Evolutionary conservation across 2,888 invertebrate species (phyloP).

Genomic region (Chymomyza caudatula): DNA sequence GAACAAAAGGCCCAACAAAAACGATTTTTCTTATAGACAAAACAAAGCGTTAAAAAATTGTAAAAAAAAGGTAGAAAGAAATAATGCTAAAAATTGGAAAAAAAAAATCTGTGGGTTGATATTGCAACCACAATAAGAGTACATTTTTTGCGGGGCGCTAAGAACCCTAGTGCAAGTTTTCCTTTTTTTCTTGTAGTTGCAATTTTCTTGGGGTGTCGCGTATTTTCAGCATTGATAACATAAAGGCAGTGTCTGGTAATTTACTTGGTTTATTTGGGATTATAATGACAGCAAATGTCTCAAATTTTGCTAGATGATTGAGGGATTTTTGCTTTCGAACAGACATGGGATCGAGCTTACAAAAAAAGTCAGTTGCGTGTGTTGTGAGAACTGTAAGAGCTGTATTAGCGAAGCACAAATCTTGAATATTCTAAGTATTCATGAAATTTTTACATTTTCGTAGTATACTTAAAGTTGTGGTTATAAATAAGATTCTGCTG

Average conservation of each 20-base stretch:
- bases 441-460: too few relatives aligned
- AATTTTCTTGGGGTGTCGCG: neutral
- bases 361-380: too few relatives aligned
- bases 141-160: neutral
- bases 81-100: conserved; percentile 26
- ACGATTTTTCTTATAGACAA: conserved; percentile 50
- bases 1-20: conserved; percentile 60
- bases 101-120: conserved; percentile 24
- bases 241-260: neutral
- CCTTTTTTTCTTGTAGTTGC: neutral
- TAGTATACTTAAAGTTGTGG: too few relatives aligned
- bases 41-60: conserved; percentile 41
- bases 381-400: too few relatives aligned
- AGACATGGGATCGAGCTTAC: too few relatives aligned
- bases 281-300: neutral
- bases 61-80: conserved; percentile 38
- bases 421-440: too few relatives aligned
- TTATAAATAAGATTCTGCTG: too few relatives aligned
- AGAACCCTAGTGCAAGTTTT: neutral
- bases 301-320: neutral
- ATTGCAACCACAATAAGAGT: conserved; percentile 25
- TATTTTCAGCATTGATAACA: neutral
- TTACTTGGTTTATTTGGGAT: neutral
- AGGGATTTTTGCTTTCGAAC: neutral
- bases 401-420: too few relatives aligned